Evolutionary conservation across 2,888 invertebrate genomes (phyloP).

Genomic region (Tridacna crocea): DNA sequence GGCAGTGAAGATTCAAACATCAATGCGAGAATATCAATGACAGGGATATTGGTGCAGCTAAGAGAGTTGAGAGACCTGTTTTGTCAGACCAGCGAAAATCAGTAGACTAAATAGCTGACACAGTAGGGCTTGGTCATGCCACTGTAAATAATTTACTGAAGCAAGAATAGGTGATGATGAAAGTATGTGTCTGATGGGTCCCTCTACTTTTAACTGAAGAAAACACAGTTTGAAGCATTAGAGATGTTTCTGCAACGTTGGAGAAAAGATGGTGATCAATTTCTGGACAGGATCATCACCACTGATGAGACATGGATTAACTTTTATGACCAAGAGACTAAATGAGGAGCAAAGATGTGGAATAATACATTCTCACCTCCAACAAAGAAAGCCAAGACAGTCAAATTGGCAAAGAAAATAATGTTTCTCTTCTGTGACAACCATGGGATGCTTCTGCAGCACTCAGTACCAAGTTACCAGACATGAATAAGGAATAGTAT

Average conservation of each 20-base stretch:
- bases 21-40: background rate
- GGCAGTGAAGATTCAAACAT: background rate
- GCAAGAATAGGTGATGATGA: background rate
- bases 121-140: background rate
- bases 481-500: too few species aligned
- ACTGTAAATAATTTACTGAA: background rate
- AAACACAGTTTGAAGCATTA: background rate
- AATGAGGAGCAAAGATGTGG: background rate
- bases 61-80: background rate
- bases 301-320: background rate
- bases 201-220: background rate
- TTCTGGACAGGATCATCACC: background rate
- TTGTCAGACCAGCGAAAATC: background rate
- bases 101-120: background rate
- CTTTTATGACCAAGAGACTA: background rate
- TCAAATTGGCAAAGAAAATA: background rate
- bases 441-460: background rate
- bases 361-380: background rate
- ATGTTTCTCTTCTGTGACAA: background rate
- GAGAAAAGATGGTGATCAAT: background rate
- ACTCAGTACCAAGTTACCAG: too few species aligned
- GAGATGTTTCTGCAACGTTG: background rate
- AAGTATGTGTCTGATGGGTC: background rate
- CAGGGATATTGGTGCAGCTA: background rate
- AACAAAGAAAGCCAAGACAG: background rate